Base-by-base conservation (phyloP, 2,888 invertebrate genomes). In the Rutpela maculata region DNA sequence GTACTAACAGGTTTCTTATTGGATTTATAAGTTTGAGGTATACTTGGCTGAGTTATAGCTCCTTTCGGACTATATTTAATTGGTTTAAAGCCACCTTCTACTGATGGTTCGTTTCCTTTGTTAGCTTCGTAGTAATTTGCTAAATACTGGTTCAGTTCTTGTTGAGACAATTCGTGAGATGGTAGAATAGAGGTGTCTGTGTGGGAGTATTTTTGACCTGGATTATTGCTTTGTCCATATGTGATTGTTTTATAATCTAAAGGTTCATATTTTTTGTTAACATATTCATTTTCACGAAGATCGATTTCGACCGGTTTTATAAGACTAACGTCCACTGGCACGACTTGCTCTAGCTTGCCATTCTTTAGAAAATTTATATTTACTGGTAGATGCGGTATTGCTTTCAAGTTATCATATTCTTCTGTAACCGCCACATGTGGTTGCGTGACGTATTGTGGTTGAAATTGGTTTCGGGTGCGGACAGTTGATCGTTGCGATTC, bases 1-100 rank as follows among this genome's bases (percentile, higher is more conserved):
- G 91, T 91, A 11, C 89, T 90, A 19, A 87, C 86, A 0, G 91
- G 89, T 73, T 89, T 87, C 84, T 91, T 86, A 81, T 89, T 84
- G 73, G 89, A 80, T 80, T 81, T 86, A 72, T 89, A 90, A 1
- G 86, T 85, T 55, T 86, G 87, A 15, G 86, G 85, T 56, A 83
- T 77, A 11, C 66, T 72, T 17, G 81, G 80, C 66, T 80, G 84
- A 3, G 81, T 82, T 43, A 83, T 77, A 18, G 68, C 19, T 12
- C 77, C 80, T 43, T 78, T 82, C 9, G 81, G 66, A 19, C 81
- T 84, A n/a, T 78, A 75, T 63, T 78, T 85, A 6, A 87, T 84
- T 0, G 87, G 87, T 76, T 85, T 84, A 70, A 88, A 88, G 10
- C 87, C 87, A 9, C 76, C 79, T 80, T 88, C 87, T 17, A 84